These are phyloP conservation scores for Motacilla tschutschensis DNA, from an alignment of 2,113 vertebrate genomes.

Conservation along the genomic window DNA sequence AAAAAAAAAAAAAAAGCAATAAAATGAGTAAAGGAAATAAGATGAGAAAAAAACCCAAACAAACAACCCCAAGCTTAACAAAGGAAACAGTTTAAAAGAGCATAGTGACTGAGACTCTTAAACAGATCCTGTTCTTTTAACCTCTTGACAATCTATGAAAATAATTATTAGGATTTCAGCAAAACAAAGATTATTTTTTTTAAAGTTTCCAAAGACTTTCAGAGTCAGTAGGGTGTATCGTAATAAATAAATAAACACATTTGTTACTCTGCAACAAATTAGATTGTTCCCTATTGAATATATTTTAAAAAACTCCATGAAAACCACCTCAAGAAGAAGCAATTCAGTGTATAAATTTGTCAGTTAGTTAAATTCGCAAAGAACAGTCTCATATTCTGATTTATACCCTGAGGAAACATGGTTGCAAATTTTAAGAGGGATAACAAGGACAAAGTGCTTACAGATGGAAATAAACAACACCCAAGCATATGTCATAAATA, in stretches of 20 bases:
- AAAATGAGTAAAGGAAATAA: neutral
- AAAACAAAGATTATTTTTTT: neutral
- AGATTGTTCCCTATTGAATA: neutral
- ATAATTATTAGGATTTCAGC: neutral
- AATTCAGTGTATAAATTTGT: neutral
- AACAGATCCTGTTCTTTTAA: neutral
- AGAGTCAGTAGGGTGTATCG: neutral
- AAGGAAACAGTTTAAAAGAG: neutral
- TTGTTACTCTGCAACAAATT: neutral
- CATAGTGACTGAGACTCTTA: neutral
- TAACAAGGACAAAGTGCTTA: neutral
- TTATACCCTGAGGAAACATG: neutral
- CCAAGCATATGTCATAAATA: neutral
- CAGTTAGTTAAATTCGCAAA: neutral
- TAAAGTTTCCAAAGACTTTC: neutral
- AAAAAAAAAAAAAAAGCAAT: neutral
- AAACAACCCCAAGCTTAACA: neutral
- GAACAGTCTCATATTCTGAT: neutral
- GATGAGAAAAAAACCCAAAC: neutral
- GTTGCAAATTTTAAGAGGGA: neutral
- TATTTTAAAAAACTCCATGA: neutral
- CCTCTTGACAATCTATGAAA: neutral
- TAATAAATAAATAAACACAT: neutral
- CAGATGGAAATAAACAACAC: neutral
- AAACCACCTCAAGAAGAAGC: neutral